These are phyloP conservation scores for Pygocentrus nattereri DNA, from an alignment of 2,797 vertebrate species.

Conservation along the genomic window DNA sequence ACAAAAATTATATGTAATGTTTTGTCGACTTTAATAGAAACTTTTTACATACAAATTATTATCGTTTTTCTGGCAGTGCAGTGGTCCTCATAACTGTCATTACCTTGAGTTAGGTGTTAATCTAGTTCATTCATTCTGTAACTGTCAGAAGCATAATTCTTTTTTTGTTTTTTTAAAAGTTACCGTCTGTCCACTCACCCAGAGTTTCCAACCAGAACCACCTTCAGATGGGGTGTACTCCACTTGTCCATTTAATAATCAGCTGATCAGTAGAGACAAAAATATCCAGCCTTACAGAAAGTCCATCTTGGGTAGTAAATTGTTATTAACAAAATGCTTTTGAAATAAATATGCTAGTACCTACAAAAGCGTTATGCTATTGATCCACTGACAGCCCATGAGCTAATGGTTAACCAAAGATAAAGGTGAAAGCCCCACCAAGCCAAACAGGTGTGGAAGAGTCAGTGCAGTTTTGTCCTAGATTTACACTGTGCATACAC, in stretches of 20 bases:
- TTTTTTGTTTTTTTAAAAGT: neutral
- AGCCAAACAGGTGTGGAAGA: constrained; percentile 22
- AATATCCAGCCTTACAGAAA: neutral
- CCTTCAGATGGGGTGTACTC: constrained; percentile 64
- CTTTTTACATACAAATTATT: no score
- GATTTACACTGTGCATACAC: neutral
- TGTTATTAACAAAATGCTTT: neutral
- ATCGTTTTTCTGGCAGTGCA: no score
- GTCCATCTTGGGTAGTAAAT: neutral
- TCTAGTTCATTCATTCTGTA: neutral
- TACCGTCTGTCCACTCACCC: constrained; percentile 64
- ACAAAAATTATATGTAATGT: no score
- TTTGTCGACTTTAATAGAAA: no score
- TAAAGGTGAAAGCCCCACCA: constrained; percentile 33
- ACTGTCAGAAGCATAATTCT: neutral
- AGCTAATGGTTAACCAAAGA: constrained; percentile 48
- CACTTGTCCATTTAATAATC: constrained; percentile 55
- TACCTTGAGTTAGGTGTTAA: neutral
- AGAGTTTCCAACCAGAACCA: constrained; percentile 74
- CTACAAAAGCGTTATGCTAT: no score
- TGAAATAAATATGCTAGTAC: neutral
- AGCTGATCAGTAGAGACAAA: constrained; percentile 6
- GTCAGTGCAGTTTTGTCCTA: neutral
- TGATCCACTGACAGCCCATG: neutral
- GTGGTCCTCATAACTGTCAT: no score